These are phyloP conservation scores for Tenthredo mesomela DNA, from an alignment of 2,888 invertebrate genomes.

Conservation along the genomic window DNA sequence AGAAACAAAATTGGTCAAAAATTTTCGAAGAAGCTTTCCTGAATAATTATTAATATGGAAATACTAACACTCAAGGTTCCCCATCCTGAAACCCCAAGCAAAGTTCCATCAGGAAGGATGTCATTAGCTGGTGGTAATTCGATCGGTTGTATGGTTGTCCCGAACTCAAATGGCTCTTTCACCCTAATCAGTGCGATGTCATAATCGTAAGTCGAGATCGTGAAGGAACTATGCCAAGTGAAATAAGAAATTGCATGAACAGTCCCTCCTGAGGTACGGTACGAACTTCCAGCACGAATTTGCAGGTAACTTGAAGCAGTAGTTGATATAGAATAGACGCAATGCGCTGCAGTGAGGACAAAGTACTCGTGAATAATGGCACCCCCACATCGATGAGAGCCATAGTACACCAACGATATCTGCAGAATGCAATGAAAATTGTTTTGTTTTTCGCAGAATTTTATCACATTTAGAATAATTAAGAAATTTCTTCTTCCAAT, in stretches of 20 bases:
- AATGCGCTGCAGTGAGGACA: slow-evolving; percentile 73
- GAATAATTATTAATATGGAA: slow-evolving; percentile 45
- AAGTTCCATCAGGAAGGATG: slow-evolving; percentile 60
- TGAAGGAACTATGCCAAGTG: slow-evolving; percentile 54
- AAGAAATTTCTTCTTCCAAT: background rate
- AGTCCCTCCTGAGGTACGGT: slow-evolving; percentile 36
- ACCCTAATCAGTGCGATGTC: slow-evolving; percentile 67
- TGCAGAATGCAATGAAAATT: slow-evolving; percentile 52
- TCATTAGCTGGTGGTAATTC: slow-evolving; percentile 64
- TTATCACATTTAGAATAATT: background rate
- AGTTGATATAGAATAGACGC: slow-evolving; percentile 59
- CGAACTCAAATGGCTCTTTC: slow-evolving; percentile 62
- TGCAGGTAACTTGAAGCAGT: background rate
- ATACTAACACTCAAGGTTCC: slow-evolving; percentile 61
- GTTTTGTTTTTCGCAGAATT: background rate
- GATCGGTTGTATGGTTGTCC: slow-evolving; percentile 61
- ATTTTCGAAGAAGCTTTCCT: slow-evolving; percentile 54
- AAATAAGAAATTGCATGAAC: background rate
- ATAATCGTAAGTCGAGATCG: slow-evolving; percentile 62
- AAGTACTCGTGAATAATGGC: slow-evolving; percentile 70
- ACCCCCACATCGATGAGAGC: slow-evolving; percentile 70
- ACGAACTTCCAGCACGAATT: slow-evolving; percentile 32
- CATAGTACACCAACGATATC: slow-evolving; percentile 68
- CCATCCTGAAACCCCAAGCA: slow-evolving; percentile 63
- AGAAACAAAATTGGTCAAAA: slow-evolving; percentile 34